Evolutionary conservation across 2,113 vertebrate species (phyloP).

Genomic region (Thinocorus orbignyianus): DNA sequence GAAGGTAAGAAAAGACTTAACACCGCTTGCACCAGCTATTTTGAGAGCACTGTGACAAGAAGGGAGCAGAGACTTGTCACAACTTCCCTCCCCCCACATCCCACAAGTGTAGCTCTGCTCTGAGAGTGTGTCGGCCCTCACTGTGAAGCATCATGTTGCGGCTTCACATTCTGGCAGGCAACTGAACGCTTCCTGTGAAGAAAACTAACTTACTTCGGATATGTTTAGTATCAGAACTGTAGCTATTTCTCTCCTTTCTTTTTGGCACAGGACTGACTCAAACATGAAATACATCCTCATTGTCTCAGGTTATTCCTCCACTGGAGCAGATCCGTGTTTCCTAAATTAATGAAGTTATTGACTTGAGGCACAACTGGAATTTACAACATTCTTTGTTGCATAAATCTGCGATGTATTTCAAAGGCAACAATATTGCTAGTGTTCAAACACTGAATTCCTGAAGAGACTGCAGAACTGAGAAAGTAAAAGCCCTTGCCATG

Average conservation of each 20-base stretch:
- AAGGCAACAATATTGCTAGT: not conserved
- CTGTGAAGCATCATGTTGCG: not conserved
- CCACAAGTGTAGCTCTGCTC: not conserved
- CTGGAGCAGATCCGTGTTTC: not conserved
- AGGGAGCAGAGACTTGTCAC: not conserved
- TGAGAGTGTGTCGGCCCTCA: not conserved
- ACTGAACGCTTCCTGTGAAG: not conserved
- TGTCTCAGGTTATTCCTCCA: not conserved
- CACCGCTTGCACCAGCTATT: not conserved
- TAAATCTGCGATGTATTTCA: not conserved
- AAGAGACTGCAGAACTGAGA: not conserved
- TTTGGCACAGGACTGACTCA: not conserved
- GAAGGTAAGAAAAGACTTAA: not conserved
- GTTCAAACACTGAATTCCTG: not conserved
- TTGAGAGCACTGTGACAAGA: not conserved
- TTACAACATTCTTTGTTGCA: not conserved
- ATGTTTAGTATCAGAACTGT: not conserved
- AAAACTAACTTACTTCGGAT: not conserved
- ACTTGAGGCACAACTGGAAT: not conserved
- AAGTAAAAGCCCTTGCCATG: not conserved
- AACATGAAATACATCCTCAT: not conserved
- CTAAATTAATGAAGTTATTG: not conserved
- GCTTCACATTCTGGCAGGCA: not conserved
- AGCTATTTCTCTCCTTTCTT: not conserved
- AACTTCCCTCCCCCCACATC: not conserved